Percentiles rank a stretch among this genome's conserved stretches.
Conservation (phyloP, 1,140 invertebrate genomes). For the Sitodiplosis mosellana region DNA sequence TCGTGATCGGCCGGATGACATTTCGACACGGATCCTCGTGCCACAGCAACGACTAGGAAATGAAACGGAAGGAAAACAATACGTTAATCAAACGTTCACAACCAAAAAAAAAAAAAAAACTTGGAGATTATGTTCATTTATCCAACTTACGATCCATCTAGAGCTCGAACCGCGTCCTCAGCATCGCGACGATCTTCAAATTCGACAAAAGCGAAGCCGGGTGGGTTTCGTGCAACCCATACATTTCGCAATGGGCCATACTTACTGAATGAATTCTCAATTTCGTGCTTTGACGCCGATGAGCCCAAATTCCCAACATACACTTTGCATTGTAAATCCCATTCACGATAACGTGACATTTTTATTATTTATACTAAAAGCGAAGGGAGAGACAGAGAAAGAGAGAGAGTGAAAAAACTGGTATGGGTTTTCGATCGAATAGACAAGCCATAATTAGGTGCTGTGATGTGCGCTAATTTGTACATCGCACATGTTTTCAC, state of each 20-base stretch:
- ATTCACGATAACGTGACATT: constrained; percentile 68
- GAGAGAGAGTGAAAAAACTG: too few species aligned
- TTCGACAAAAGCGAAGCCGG: constrained; percentile 95
- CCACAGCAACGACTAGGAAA: constrained; percentile 65
- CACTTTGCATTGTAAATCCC: constrained; percentile 91
- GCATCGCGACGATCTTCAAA: constrained; percentile 95
- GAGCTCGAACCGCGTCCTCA: constrained; percentile 84
- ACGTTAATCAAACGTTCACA: background rate
- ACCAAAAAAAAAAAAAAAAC: constrained; percentile 1
- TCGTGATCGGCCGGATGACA: constrained; percentile 68
- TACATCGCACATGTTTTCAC: too few species aligned
- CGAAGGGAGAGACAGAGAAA: too few species aligned
- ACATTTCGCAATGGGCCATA: constrained; percentile 91
- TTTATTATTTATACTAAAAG: too few species aligned
- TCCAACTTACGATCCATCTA: constrained; percentile 78
- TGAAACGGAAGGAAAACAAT: constrained; percentile 17
- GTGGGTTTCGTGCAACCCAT: constrained; percentile 89
- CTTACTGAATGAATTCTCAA: constrained; percentile 81
- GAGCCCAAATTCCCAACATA: constrained; percentile 95
- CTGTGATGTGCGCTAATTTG: too few species aligned
- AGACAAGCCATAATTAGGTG: too few species aligned
- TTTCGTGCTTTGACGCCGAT: constrained; percentile 78
- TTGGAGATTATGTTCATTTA: background rate
- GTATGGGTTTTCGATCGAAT: too few species aligned
- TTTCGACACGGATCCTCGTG: constrained; percentile 65